Evolutionary conservation across 2,888 invertebrate species (phyloP).

Genomic region (Zhuqinia jingwanae): DNA sequence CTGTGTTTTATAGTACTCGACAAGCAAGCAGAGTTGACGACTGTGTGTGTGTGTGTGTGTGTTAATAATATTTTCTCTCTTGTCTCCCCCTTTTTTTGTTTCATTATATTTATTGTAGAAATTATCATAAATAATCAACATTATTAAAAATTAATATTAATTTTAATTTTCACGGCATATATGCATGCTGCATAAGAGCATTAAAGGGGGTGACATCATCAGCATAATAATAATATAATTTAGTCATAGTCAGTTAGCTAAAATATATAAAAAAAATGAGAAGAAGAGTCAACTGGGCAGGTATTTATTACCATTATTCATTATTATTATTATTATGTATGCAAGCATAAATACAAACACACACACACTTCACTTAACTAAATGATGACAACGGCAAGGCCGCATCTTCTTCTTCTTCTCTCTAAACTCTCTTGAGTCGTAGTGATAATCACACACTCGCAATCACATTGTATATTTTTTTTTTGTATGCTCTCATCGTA

Average conservation of each 20-base stretch:
- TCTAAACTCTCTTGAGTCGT: no score
- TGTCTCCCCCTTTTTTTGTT: neutral
- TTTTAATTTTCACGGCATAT: slow-evolving; percentile 9
- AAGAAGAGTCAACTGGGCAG: slow-evolving; percentile 1
- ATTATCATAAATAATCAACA: slow-evolving; percentile 47
- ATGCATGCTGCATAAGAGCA: slow-evolving; percentile 24
- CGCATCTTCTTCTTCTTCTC: slow-evolving; percentile 19
- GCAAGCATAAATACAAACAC: neutral
- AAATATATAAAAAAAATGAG: neutral
- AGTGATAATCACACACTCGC: slow-evolving; percentile 39
- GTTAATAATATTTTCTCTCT: neutral
- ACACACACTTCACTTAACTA: slow-evolving; percentile 14
- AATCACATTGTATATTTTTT: no score
- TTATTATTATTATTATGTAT: neutral
- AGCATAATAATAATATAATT: neutral
- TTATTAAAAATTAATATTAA: slow-evolving; percentile 54
- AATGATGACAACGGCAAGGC: slow-evolving; percentile 54
- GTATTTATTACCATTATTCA: neutral
- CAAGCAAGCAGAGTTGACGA: neutral
- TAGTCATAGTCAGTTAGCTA: no score
- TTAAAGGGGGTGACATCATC: slow-evolving; percentile 45
- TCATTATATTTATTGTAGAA: slow-evolving; percentile 39
- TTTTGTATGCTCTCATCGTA: no score
- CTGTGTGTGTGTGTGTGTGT: slow-evolving; percentile 5
- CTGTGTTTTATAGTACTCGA: neutral